These are phyloP conservation scores for Nyctibius bracteatus DNA, from an alignment of 2,113 vertebrate genomes.

Conservation along the genomic window DNA sequence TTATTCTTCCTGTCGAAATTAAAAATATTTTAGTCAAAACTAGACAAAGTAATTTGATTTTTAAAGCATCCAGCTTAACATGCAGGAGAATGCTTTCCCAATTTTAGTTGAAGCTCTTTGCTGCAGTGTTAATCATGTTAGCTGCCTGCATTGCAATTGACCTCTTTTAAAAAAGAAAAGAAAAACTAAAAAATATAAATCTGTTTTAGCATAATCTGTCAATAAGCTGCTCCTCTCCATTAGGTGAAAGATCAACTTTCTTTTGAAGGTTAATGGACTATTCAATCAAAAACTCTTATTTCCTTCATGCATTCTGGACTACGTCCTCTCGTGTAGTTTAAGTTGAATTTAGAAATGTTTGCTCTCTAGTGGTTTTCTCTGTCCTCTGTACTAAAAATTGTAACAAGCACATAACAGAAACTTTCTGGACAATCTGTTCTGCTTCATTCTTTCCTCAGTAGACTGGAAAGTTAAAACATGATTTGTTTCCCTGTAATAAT, in stretches of 20 bases:
- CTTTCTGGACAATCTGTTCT: conserved; percentile 9
- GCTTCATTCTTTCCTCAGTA: neutral
- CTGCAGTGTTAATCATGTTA: neutral
- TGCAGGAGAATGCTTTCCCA: neutral
- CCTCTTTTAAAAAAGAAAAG: neutral
- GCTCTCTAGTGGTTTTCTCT: neutral
- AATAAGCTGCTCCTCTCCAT: neutral
- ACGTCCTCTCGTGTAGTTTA: neutral
- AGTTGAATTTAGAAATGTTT: neutral
- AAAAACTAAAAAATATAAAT: neutral
- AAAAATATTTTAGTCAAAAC: neutral
- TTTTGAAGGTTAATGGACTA: neutral
- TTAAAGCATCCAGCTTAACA: neutral
- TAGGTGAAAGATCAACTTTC: neutral
- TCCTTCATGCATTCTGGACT: neutral
- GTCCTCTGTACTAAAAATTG: neutral
- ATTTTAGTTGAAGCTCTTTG: neutral
- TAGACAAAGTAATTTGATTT: neutral
- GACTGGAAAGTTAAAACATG: neutral
- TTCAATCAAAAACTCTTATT: neutral
- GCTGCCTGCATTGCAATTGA: neutral
- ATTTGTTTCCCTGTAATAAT: neutral
- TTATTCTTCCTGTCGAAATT: neutral
- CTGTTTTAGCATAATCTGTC: neutral
- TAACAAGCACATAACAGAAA: neutral